Evolutionary conservation across 1,140 invertebrate genomes (phyloP), one percentile per base, ranked within the genome.

Genomic region (Vollenhovia emeryi): DNA sequence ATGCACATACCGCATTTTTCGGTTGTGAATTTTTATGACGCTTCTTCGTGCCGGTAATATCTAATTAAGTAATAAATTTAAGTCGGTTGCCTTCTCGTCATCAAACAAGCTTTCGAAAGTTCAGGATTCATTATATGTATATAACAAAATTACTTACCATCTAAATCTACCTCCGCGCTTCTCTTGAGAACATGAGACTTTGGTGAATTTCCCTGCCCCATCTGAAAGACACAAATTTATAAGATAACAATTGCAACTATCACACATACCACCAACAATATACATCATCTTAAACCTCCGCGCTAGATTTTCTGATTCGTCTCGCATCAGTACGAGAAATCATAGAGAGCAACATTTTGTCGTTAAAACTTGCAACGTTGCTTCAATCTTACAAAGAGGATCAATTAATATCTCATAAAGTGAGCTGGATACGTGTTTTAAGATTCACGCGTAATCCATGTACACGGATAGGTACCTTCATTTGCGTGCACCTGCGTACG

Each of bases 1-100:
- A 95, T 64, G 98, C 97, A 80, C 98, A 98, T 8, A 98, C 97
- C 0, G 98, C 97, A 94, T 98, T 98, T 92, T 97, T 97, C 21
- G 94, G 94, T 74, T 95, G 94, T 55, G 93, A 93, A 91, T 94
- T 95, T 89, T 95, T 95, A 71, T 94, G 92, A 36, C 94, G 91
- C 66, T 94, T 95, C 45, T 94, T 95, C 18, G 92, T 71, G 11
- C 50, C 85, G 36, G 85, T 86, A 40, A 86, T 59, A 91, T 93
- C 94, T 94, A 60, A 50, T 60, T 27, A 86, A 69, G 83, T 59
- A 83, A n/a, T 15, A 91, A 80, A 90, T 27, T 68, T n/a, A 88
- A 64, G 84, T 85, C 75, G 59, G 74, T 60, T 40, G 45, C n/a
- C 30, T 60, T n/a, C 45, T 3, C 33, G 1, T 18, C 21, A 40